A percentile compares a stretch with the other conserved stretches of the same genome.
These are phyloP conservation scores for Huso huso DNA, from an alignment of 2,797 vertebrate species.

Conservation along the genomic window DNA sequence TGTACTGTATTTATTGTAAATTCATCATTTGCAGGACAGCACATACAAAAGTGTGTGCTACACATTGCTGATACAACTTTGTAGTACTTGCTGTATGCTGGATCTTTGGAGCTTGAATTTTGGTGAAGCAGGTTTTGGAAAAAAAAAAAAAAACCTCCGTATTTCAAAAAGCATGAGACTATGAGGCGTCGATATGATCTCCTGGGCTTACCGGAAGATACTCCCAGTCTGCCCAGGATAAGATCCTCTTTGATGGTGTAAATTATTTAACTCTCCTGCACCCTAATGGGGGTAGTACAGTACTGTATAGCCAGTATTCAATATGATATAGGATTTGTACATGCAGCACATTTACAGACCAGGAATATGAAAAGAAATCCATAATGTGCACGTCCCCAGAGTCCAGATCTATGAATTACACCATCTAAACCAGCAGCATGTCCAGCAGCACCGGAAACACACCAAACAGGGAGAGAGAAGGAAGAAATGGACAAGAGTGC, in stretches of 20 bases:
- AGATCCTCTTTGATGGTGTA: not conserved
- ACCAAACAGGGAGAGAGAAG: conserved; percentile 2
- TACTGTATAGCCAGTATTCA: not conserved
- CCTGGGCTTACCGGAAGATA: not conserved
- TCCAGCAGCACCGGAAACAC: conserved; percentile 3
- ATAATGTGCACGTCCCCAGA: conserved; percentile 22
- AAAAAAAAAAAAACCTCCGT: no score
- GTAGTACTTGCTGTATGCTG: no score
- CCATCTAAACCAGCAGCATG: conserved; percentile 1
- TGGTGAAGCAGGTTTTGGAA: no score
- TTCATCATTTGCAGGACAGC: no score
- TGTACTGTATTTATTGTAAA: no score
- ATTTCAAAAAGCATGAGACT: not conserved
- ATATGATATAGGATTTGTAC: not conserved
- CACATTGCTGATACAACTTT: no score
- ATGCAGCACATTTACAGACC: not conserved
- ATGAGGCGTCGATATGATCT: conserved; percentile 9
- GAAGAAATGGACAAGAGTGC: not conserved
- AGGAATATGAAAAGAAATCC: conserved; percentile 20
- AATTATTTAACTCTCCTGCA: not conserved
- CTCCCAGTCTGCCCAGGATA: not conserved
- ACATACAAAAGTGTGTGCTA: no score
- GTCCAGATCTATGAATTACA: conserved; percentile 16
- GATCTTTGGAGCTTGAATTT: no score
- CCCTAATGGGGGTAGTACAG: not conserved